These are phyloP conservation scores for Aspidiotus rigidus DNA, from an alignment of 2,888 invertebrate genomes.

Conservation along the genomic window DNA sequence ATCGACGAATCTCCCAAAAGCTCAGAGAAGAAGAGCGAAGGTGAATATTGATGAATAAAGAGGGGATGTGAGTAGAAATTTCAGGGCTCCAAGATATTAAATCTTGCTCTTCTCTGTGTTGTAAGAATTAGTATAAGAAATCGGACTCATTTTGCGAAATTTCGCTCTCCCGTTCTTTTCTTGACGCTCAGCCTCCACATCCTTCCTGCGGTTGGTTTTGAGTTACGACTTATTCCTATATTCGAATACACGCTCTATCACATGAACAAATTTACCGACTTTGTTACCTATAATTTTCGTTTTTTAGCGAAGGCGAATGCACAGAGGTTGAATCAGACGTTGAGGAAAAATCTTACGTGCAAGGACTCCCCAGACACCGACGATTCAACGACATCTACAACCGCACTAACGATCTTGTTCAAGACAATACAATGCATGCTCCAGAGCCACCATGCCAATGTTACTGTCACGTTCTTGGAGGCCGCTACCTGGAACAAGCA, in stretches of 20 bases:
- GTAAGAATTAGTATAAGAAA: too few species aligned
- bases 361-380: conserved; percentile 15
- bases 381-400: conserved; percentile 19
- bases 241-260: too few species aligned
- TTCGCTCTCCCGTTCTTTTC: too few species aligned
- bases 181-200: too few species aligned
- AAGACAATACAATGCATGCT: conserved; percentile 11
- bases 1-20: conserved; percentile 59
- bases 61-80: too few species aligned
- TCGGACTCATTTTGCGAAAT: too few species aligned
- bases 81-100: too few species aligned
- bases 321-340: conserved; percentile 59
- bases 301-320: conserved; percentile 43
- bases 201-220: too few species aligned
- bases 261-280: too few species aligned
- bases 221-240: too few species aligned
- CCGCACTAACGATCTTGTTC: conserved; percentile 31
- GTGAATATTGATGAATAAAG: conserved; percentile 38
- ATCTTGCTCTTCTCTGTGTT: too few species aligned
- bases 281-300: background rate
- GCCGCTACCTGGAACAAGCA: background rate
- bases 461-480: background rate
- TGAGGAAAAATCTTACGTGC: conserved; percentile 48
- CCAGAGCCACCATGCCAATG: background rate
- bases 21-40: conserved; percentile 58